These are phyloP conservation scores for Caracal caracal DNA, from an alignment of 2,113 vertebrate genomes.

Conservation along the genomic window DNA sequence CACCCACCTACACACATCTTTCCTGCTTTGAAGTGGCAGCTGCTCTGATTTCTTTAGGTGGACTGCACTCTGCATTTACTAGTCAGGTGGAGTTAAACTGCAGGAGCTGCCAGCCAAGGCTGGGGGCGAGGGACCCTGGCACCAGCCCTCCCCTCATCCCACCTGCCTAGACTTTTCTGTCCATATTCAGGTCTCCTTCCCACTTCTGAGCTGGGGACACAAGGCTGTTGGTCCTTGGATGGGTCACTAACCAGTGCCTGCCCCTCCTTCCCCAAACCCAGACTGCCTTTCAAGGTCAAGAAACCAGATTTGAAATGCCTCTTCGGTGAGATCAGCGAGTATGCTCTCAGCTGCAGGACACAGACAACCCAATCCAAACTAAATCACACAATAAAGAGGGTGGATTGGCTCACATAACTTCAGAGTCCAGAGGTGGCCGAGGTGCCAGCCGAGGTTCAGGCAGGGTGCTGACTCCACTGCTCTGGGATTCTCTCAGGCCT, in stretches of 20 bases:
- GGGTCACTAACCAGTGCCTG: background rate
- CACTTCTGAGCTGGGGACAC: background rate
- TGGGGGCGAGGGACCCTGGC: background rate
- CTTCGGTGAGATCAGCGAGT: background rate
- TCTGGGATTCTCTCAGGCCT: background rate
- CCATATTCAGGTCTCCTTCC: background rate
- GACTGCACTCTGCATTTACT: constrained; percentile 46
- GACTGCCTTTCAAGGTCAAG: background rate
- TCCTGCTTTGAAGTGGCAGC: constrained; percentile 70
- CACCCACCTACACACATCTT: constrained; percentile 72
- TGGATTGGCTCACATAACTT: background rate
- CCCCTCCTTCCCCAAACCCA: background rate
- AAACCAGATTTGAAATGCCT: background rate
- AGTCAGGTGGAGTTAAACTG: constrained; percentile 45
- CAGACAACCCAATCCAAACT: background rate
- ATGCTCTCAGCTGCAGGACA: background rate
- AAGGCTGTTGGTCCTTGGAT: background rate
- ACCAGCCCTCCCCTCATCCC: background rate
- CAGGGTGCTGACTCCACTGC: background rate
- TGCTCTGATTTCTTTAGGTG: constrained; percentile 67
- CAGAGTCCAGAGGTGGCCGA: background rate
- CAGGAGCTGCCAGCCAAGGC: background rate
- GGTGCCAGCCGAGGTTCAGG: background rate
- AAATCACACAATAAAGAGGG: background rate
- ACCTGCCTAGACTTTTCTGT: background rate